Evolutionary conservation across 1,140 invertebrate genomes (phyloP).

Genomic region (Solenopsis fugax): DNA sequence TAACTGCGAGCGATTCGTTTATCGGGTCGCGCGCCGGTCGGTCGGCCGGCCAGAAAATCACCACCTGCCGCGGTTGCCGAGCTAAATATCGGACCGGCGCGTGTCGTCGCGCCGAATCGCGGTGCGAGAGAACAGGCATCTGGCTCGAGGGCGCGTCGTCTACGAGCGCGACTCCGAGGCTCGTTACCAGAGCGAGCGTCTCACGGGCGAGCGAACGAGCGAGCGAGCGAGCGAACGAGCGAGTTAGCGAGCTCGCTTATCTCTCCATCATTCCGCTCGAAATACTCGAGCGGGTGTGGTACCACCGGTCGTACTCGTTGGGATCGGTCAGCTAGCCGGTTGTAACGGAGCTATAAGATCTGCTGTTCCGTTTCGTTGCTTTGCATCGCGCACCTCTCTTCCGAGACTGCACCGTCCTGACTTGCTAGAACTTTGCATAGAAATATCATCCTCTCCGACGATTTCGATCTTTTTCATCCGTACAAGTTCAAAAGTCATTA

Average conservation of each 20-base stretch:
- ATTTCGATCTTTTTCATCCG: not conserved
- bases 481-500: conserved; percentile 1
- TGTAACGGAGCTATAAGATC: conserved; percentile 78
- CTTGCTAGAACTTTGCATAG: conserved; percentile 3
- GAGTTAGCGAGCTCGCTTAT: conserved; percentile 70
- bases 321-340: conserved; percentile 77
- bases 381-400: conserved; percentile 73
- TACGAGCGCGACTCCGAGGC: conserved; percentile 43
- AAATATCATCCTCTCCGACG: conserved; percentile 3
- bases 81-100: conserved; percentile 46
- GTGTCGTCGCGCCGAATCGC: conserved; percentile 57
- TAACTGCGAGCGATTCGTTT: conserved; percentile 36
- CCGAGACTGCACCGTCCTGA: conserved; percentile 6
- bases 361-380: conserved; percentile 78
- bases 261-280: conserved; percentile 78
- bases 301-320: conserved; percentile 70
- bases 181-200: conserved; percentile 38
- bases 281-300: conserved; percentile 78
- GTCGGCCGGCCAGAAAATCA: conserved; percentile 36
- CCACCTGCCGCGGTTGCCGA: conserved; percentile 49
- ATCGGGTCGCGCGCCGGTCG: conserved; percentile 22
- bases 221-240: conserved; percentile 47
- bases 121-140: conserved; percentile 52
- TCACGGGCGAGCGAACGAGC: conserved; percentile 44
- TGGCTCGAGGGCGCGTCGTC: conserved; percentile 49